Conservation (phyloP, 2,888 invertebrate species). For the Ditula angustiorana region DNA sequence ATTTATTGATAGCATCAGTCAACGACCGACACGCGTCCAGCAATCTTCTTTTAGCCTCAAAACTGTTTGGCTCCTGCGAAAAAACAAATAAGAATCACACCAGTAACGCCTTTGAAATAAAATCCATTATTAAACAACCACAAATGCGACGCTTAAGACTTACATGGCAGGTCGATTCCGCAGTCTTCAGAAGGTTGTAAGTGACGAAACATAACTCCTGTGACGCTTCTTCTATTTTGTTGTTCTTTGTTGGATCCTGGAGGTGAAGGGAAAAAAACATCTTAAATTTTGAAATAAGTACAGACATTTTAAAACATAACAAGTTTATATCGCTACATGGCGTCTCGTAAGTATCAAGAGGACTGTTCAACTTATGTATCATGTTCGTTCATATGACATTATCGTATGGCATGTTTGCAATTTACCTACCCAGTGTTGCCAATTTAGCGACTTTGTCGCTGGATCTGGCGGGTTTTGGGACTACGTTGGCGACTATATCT, state of each 20-base stretch:
- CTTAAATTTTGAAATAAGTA: not conserved
- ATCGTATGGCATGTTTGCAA: too few species aligned
- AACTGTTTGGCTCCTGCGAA: slow-evolving; percentile 55
- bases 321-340: too few species aligned
- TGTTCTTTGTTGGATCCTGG: slow-evolving; percentile 43
- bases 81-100: not conserved
- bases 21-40: slow-evolving; percentile 60
- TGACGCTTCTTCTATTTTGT: slow-evolving; percentile 62
- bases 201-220: slow-evolving; percentile 65
- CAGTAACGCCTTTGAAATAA: not conserved
- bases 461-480: too few species aligned
- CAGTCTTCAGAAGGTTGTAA: slow-evolving; percentile 60
- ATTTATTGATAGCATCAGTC: slow-evolving; percentile 63
- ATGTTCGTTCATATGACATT: too few species aligned
- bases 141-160: slow-evolving; percentile 42
- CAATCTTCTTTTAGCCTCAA: slow-evolving; percentile 54
- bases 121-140: not conserved
- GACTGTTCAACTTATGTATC: too few species aligned
- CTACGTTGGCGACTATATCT: too few species aligned
- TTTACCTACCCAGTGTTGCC: too few species aligned
- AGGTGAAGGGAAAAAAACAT: not conserved
- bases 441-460: too few species aligned
- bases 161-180: slow-evolving; percentile 60
- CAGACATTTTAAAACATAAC: too few species aligned
- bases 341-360: too few species aligned